These are phyloP conservation scores for Metridium senile DNA, from an alignment of 92 coral and sea anemone species.

Conservation along the genomic window DNA sequence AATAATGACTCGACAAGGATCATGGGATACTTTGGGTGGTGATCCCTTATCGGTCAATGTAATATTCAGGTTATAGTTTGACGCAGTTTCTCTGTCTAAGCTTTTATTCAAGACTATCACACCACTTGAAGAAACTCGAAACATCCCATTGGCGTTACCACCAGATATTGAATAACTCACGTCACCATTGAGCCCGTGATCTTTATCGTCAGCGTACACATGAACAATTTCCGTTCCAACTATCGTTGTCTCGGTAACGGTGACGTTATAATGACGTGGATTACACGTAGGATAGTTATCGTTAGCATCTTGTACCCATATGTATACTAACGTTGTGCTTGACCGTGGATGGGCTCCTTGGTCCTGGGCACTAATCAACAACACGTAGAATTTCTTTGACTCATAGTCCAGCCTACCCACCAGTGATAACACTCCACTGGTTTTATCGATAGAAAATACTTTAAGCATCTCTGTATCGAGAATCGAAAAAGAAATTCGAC, in stretches of 20 bases:
- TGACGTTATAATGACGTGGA: neutral
- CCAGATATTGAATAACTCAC: slow-evolving; percentile 16
- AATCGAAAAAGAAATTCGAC: slow-evolving; percentile 29
- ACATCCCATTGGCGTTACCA: slow-evolving; percentile 14
- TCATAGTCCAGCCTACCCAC: slow-evolving; percentile 25
- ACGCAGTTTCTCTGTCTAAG: slow-evolving; percentile 43
- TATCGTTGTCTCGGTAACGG: slow-evolving; percentile 16
- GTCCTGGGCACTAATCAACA: slow-evolving; percentile 42
- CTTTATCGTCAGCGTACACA: slow-evolving; percentile 26
- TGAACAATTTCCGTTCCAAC: slow-evolving; percentile 16
- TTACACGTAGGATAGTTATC: slow-evolving; percentile 51
- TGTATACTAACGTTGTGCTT: slow-evolving; percentile 15
- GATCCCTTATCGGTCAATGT: slow-evolving; percentile 26
- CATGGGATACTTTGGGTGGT: slow-evolving; percentile 13
- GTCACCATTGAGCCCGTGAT: slow-evolving; percentile 12
- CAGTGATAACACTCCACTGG: slow-evolving; percentile 29
- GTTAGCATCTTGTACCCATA: slow-evolving; percentile 36
- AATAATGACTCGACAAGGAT: slow-evolving; percentile 27
- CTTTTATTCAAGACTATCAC: slow-evolving; percentile 25
- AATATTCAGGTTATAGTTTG: slow-evolving; percentile 14
- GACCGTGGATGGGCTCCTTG: slow-evolving; percentile 36
- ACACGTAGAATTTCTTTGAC: slow-evolving; percentile 8
- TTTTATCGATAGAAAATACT: slow-evolving; percentile 22
- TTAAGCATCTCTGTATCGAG: slow-evolving; percentile 19
- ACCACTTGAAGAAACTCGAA: slow-evolving; percentile 25